Base-by-base conservation (phyloP, 2,888 invertebrate genomes). In the Oeneis ivallda region DNA sequence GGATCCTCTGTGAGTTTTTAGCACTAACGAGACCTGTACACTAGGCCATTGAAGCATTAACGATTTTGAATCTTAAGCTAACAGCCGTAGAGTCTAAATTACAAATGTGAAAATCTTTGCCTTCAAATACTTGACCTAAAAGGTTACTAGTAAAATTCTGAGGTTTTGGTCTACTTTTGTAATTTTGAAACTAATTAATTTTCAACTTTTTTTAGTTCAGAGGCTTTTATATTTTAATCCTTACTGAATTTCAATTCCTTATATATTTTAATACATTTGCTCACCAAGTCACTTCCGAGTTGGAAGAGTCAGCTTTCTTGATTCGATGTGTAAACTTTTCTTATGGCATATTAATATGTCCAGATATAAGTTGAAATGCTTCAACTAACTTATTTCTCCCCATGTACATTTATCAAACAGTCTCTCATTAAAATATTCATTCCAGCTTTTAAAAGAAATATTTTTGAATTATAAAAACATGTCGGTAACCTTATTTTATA, bases 71-170 rank as follows among this genome's bases (percentile, higher is more conserved):
- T 50, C 59, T 65, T 70, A 65, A 10, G 1, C 2, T 1, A 5
- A 43, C 10, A 6, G 5, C 0, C 0, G 26, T 67, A 67, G 37
- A 57, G 67, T 62, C 34, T 11, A 61, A 37, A 63, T 63, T 67
- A 17, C 13, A 10, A 39, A 34, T 13, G 41, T 1, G 47, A 10
- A 41, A 37, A 37, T 60, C 15, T 43, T 39, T 65, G 54, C 64
- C 67, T 64, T 67, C 47, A 39, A 63, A 58, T 54, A 64, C 67
- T 69, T 71, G 71, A 72, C 72, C 72, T 68, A 69, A 72, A 70
- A 70, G 67, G 69, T 69, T 66, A 67, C 57, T 56, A 56, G 62
- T 68, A 66, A 59, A 65, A 71, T 56, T 67, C 53, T 53, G 49
- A 62, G 63, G 41, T 47, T 62, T 60, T 54, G 67, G 67, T 64